Evolutionary conservation across 2,113 vertebrate genomes (phyloP).

Genomic region (Candoia aspera): DNA sequence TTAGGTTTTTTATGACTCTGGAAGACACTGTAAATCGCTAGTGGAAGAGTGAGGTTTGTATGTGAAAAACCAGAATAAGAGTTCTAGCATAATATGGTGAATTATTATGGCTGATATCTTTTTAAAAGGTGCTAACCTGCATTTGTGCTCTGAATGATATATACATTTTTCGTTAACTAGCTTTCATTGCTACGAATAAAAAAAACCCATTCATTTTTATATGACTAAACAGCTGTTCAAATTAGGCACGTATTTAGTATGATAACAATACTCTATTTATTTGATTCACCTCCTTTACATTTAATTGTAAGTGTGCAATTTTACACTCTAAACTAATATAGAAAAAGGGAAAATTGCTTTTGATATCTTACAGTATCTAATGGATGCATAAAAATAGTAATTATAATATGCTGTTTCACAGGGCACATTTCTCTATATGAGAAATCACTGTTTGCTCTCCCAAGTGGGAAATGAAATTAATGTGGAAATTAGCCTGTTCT

Average conservation of each 20-base stretch:
- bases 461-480: slow-evolving; percentile 17
- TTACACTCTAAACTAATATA: slow-evolving; percentile 16
- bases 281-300: neutral
- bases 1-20: neutral
- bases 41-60: neutral
- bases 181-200: neutral
- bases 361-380: slow-evolving; percentile 5
- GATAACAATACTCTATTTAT: neutral
- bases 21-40: neutral
- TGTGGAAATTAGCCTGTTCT: slow-evolving; percentile 24
- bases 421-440: neutral
- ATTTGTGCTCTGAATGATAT: neutral
- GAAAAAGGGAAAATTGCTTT: neutral
- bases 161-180: neutral
- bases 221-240: neutral
- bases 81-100: neutral
- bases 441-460: slow-evolving; percentile 22
- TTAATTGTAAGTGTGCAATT: neutral
- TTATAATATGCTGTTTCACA: neutral
- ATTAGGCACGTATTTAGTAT: neutral
- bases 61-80: neutral
- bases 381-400: slow-evolving; percentile 6
- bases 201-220: neutral
- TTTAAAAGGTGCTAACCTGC: neutral
- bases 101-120: neutral